A percentile compares a stretch with the other conserved stretches of the same genome.
These are phyloP conservation scores for Perizoma flavofasciatum DNA, from an alignment of 2,888 invertebrate genomes.

Conservation along the genomic window DNA sequence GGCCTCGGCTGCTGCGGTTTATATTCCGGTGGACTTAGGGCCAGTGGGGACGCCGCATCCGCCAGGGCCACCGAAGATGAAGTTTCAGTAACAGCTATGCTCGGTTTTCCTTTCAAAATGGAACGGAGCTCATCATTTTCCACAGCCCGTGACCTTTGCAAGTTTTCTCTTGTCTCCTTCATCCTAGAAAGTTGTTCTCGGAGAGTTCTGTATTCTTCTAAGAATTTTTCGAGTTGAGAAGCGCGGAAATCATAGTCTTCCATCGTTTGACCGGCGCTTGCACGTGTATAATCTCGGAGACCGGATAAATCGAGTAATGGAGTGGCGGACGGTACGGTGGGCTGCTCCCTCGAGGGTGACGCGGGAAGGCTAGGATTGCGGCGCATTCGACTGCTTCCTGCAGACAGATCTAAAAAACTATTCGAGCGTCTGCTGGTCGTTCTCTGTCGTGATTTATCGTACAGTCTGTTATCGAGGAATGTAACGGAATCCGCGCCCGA, in stretches of 20 bases:
- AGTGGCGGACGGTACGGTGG: conserved; percentile 81
- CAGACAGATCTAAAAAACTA: conserved; percentile 88
- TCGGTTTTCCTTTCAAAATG: conserved; percentile 83
- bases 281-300: conserved; percentile 76
- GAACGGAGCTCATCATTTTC: conserved; percentile 82
- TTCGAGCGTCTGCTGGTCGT: conserved; percentile 84
- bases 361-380: conserved; percentile 86
- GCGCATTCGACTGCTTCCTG: conserved; percentile 71
- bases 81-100: conserved; percentile 76
- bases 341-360: conserved; percentile 84
- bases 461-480: conserved; percentile 62
- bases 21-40: conserved; percentile 72
- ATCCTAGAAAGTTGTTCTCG: conserved; percentile 91
- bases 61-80: conserved; percentile 73
- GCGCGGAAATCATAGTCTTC: conserved; percentile 90
- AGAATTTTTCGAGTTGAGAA: conserved; percentile 90
- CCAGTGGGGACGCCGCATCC: conserved; percentile 71
- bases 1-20: conserved; percentile 70
- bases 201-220: conserved; percentile 90
- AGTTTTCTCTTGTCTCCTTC: conserved; percentile 90
- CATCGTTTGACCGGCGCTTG: conserved; percentile 70
- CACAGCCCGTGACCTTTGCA: conserved; percentile 74
- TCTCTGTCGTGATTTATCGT: conserved; percentile 62
- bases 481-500: conserved; percentile 87
- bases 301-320: conserved; percentile 85